These are phyloP conservation scores for Luperina nickerlii DNA, from an alignment of 2,888 invertebrate species.

Conservation along the genomic window DNA sequence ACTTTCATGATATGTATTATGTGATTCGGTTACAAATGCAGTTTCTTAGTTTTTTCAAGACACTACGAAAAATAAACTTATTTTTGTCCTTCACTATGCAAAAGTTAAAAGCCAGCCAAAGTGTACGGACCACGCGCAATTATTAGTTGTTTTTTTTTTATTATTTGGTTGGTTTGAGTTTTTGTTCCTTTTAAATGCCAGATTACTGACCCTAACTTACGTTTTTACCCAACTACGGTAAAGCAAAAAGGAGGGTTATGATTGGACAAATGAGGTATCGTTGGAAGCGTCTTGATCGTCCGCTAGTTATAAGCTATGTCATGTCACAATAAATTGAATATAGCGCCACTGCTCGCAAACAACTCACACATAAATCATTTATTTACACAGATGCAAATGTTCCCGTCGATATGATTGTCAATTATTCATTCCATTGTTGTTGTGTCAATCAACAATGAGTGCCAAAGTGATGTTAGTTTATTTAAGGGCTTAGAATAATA, in stretches of 20 bases:
- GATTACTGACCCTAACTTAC: not conserved
- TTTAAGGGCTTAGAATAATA: conserved; percentile 36
- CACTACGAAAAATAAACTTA: not conserved
- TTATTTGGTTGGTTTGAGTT: not conserved
- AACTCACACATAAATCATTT: conserved; percentile 11
- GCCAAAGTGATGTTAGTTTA: conserved; percentile 57
- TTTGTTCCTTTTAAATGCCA: not conserved
- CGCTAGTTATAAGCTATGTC: no score
- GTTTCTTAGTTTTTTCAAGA: not conserved
- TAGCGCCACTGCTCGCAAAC: conserved; percentile 1
- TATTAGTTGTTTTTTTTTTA: no score
- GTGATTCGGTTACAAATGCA: not conserved
- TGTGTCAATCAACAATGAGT: conserved; percentile 48
- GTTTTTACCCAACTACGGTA: no score
- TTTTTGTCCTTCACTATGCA: not conserved
- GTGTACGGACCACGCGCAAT: not conserved
- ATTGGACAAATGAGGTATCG: no score
- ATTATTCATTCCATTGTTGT: conserved; percentile 46
- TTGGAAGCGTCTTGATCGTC: no score
- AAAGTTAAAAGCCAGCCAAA: not conserved
- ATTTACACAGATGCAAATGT: conserved; percentile 57
- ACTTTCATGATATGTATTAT: not conserved
- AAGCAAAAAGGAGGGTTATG: no score
- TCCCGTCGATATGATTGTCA: conserved; percentile 51
- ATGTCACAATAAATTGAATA: no score